Evolutionary conservation across 2,797 vertebrate genomes (phyloP), one percentile per base, ranked within the genome.

Genomic region (Catamblyrhynchus diadema): DNA sequence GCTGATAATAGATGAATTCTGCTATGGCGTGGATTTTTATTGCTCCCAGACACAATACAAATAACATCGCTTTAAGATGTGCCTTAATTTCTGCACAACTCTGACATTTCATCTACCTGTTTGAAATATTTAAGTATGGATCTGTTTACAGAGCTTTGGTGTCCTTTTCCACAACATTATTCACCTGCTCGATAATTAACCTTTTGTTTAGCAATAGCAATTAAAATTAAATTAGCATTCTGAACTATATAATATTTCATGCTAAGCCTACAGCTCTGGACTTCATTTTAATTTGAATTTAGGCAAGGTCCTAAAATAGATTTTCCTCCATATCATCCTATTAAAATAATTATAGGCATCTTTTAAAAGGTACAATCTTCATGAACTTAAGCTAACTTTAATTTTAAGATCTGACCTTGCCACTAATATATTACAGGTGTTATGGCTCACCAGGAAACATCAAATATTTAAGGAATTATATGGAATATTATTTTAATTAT

Each of bases 171-270:
- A 83, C 72, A 84, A 81, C 14, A n/a, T 83, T 91, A 74, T 88
- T 83, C 20, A 71, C n/a, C 39, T 67, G 30, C n/a, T 90, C n/a
- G 65, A 30, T 78, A 94, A 94, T 94, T 95, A 94, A 94, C 69
- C 41, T 94, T 83, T 86, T 90, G 35, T 88, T 93, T 88, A 74
- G 57, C n/a, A 78, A 75, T 32, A 88, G 23, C n/a, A 84, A 93
- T 89, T 94, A 85, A 77, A 92, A 92, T 73, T 83, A 78, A 90
- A 95, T 86, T 86, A 86, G 4, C 24, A 81, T 64, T 22, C 59
- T 90, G 47, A 91, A 86, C 62, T 71, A 48, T 69, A 44, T 37
- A 79, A 56, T 90, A 89, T 77, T 89, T 87, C 70, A 75, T 65
- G 42, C 5, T 81, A 94, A 86, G 25, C 66, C 47, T 90, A 54